phyloP scores from a whole-genome alignment of 1,140 invertebrate genomes.

The Drosophila melanogaster region Release_6_plus_ISO1_MT NC_004354.4:21092001-21092500 shows the following conservation, averaged over 20 bases:
- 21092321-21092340: no score
- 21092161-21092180: background rate
- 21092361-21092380: background rate
- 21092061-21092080: background rate
- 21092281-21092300: background rate
- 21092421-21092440: no score
- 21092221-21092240: constrained; percentile 36
- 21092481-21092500: no score
- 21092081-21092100: background rate
- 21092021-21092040: background rate
- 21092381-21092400: background rate
- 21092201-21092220: background rate
- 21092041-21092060: background rate
- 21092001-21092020: background rate
- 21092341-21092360: background rate
- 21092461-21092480: no score
- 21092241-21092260: constrained; percentile 20
- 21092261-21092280: constrained; percentile 21
- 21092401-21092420: no score
- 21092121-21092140: constrained; percentile 4
- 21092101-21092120: background rate
- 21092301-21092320: constrained; percentile 3
- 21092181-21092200: constrained; percentile 2
- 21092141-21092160: background rate
- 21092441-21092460: no score